Conservation (phyloP, 2,113 vertebrate genomes). For the Podarcis raffonei region DNA sequence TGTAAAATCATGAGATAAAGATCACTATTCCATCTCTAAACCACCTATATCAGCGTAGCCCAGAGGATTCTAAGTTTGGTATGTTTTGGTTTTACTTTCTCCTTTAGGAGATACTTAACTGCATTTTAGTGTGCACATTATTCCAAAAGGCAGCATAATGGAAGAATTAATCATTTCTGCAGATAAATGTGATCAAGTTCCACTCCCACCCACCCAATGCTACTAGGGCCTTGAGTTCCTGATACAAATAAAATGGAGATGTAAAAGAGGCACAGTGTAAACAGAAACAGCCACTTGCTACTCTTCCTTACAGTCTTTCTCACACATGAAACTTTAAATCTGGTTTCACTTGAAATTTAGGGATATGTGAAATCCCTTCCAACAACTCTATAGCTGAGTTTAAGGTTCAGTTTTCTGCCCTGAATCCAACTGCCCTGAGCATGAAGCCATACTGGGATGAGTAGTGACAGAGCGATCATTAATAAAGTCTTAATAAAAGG, state of each 20-base stretch:
- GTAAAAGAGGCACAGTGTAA: neutral
- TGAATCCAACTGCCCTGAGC: too few species aligned
- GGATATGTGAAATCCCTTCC: too few species aligned
- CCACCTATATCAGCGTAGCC: too few species aligned
- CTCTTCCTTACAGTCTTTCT: neutral
- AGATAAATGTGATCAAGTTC: neutral
- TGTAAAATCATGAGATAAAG: neutral
- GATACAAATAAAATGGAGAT: too few species aligned
- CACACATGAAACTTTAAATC: neutral
- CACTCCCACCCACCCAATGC: neutral
- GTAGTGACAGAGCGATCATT: too few species aligned
- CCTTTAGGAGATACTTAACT: neutral
- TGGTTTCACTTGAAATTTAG: neutral
- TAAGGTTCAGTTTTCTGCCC: too few species aligned
- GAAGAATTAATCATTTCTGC: neutral
- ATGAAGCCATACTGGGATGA: too few species aligned
- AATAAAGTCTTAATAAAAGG: too few species aligned
- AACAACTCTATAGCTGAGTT: too few species aligned
- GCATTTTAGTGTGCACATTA: neutral
- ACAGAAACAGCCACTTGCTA: neutral
- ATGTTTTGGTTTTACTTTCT: neutral
- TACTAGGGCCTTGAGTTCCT: neutral
- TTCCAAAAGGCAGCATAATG: neutral
- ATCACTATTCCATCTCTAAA: neutral
- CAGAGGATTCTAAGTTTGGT: neutral